phyloP scores from a whole-genome alignment of 1,140 invertebrate genomes.

The Rhopalosiphum maidis region DNA sequence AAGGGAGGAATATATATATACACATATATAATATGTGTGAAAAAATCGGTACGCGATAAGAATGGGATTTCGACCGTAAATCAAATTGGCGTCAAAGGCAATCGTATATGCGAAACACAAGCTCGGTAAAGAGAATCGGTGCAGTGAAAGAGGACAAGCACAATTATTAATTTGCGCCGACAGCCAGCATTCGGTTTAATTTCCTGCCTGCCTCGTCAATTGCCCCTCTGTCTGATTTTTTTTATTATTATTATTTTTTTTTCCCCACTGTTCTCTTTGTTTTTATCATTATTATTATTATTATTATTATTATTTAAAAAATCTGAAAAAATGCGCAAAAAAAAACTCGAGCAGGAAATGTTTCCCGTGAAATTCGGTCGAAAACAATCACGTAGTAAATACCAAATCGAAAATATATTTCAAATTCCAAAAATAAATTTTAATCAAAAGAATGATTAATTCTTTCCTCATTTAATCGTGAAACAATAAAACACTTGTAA shows the following conservation, averaged over 20 bases:
- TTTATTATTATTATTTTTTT: neutral
- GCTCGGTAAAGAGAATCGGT: neutral
- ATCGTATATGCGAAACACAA: slow-evolving; percentile 50
- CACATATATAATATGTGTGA: no score
- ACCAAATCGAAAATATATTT: neutral
- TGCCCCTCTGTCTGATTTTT: slow-evolving; percentile 35
- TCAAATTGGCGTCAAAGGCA: slow-evolving; percentile 54
- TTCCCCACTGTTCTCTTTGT: neutral
- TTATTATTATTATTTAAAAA: slow-evolving; percentile 10
- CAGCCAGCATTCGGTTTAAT: slow-evolving; percentile 49
- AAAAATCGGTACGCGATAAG: slow-evolving; percentile 25
- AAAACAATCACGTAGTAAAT: neutral
- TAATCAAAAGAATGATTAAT: neutral
- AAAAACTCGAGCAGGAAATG: neutral
- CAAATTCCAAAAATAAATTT: neutral
- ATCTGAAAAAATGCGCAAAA: neutral
- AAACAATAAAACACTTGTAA: neutral
- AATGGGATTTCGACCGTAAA: slow-evolving; percentile 51
- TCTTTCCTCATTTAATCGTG: neutral
- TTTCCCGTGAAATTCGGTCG: neutral
- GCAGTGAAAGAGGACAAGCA: slow-evolving; percentile 32
- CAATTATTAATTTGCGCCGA: slow-evolving; percentile 52
- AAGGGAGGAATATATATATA: neutral
- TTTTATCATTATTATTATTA: slow-evolving; percentile 28
- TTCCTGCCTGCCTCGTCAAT: slow-evolving; percentile 46